Base-by-base conservation (phyloP, 2,888 invertebrate species). In the Sinhomidia bicolor region DNA sequence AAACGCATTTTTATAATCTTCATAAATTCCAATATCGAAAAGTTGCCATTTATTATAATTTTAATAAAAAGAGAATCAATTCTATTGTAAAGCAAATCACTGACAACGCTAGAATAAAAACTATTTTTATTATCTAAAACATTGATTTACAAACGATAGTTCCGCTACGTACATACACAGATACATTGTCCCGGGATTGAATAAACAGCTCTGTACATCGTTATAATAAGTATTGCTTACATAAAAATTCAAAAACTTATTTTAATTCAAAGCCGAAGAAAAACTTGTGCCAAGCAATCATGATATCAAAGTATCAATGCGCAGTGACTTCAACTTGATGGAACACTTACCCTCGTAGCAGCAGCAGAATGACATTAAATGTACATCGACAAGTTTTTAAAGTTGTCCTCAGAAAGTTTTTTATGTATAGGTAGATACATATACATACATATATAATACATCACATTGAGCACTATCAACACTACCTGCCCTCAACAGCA, bases 221-320 rank as follows among this genome's bases (percentile, higher is more conserved):
- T 3, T 36, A 36, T 36, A 36, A 36, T 36, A 36, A 5, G 36
- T 36, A 36, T 36, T 36, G 36, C 7, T 5, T 36, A 36, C 36
- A 36, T 36, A 78, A 54, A 78, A 78, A 54, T 57, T 20, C 57
- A 47, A 36, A 78, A 65, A 65, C 65, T 85, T n/a, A 71, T 51
- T 82, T 82, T 65, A 78, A 85, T 85, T 85, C 78, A 65, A 84
- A 68, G 23, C 47, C 36, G 47, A n/a, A 26, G 71, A 23, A 51
- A 29, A 76, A 26, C 51, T n/a, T 57, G 57, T 41, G 78, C 57
- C 78, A 78, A 54, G 57, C 78, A 10, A 4, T 7, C 17, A 20
- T 36, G 9, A 7, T 74, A 36, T 78, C 36, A 36, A 23, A 12
- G 41, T 71, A 44, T 71, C 78, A 57, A 57, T 32, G n/a, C n/a